A percentile compares a stretch with the other conserved stretches of the same genome.
These are phyloP conservation scores for Scaptomyza hsui DNA, from an alignment of 1,140 invertebrate genomes.

Conservation along the genomic window DNA sequence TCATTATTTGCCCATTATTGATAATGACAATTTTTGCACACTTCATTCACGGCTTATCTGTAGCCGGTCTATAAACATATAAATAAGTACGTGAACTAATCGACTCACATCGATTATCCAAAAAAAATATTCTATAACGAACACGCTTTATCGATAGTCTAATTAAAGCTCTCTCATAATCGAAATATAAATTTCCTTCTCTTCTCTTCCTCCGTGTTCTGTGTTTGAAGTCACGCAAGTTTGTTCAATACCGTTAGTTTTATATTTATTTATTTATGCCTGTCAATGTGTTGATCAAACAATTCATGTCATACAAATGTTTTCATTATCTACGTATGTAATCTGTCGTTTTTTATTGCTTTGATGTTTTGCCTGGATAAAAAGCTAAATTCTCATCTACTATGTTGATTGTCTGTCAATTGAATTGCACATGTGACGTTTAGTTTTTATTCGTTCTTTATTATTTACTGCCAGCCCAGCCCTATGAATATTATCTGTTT, in stretches of 20 bases:
- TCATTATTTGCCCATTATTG: slow-evolving; percentile 22
- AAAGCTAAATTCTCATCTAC: slow-evolving; percentile 1
- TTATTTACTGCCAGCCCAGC: not conserved
- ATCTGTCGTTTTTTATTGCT: slow-evolving; percentile 42
- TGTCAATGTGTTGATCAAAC: slow-evolving; percentile 23
- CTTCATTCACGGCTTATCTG: slow-evolving; percentile 51
- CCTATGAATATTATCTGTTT: not conserved
- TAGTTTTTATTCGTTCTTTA: not conserved
- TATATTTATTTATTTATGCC: slow-evolving; percentile 22
- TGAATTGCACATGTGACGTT: slow-evolving; percentile 29
- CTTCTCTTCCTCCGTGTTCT: too few species aligned
- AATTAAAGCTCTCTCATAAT: too few species aligned
- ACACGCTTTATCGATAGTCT: too few species aligned
- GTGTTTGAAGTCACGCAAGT: not conserved
- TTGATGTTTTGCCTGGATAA: slow-evolving; percentile 26
- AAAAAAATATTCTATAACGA: too few species aligned
- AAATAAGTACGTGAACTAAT: slow-evolving; percentile 26
- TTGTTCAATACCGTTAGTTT: slow-evolving; percentile 3
- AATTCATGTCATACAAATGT: slow-evolving; percentile 55
- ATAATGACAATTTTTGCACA: too few species aligned
- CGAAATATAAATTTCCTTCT: too few species aligned
- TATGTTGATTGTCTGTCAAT: slow-evolving; percentile 31
- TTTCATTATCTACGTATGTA: slow-evolving; percentile 46
- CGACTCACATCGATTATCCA: not conserved
- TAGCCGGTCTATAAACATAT: slow-evolving; percentile 15